Base-by-base conservation (phyloP, 2,113 vertebrate genomes). In the Oreochromis niloticus region DNA sequence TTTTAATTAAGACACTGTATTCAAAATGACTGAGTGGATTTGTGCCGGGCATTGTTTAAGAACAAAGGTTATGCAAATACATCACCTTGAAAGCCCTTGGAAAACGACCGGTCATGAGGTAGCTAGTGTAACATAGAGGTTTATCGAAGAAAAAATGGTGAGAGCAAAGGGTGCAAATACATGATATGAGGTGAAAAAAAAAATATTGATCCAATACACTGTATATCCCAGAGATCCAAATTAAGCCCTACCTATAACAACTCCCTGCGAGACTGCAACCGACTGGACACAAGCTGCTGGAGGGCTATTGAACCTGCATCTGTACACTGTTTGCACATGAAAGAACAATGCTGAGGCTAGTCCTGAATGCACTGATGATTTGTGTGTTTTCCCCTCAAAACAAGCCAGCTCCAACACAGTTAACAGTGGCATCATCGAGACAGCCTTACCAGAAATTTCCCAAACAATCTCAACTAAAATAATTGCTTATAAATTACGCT, bases 1-100 rank as follows among this genome's bases (percentile, higher is more conserved):
- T 66, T 92, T 92, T 91, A 91, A 90, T 90, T 90, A 91, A 87
- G 61, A 71, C 41, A 24, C 50, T 82, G 89, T 83, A 82, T 89
- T 88, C 39, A 80, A 87, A 27, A 90, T 87, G 81, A 91, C 39
- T n/a, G 22, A 80, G 59, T 71, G 30, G 48, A 61, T 66, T 63
- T 48, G 48, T 13, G 19, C 27, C 6, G 4, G 36, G 41, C 81
- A 87, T 86, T 85, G 48, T 87, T 81, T 41, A 56, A 71, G 57
- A 88, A 88, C 82, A 88, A 88, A 88, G 68, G 27, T 68, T 87
- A 85, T 91, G 61, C 82, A 89, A 87, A 85, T 52, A 63, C n/a
- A 68, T 56, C 83, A 88, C 83, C 89, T 85, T 89, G 39, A 63
- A 66, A 30, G 52, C 73, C 83, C 66, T 80, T 80, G 78, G 43